Evolutionary conservation across 2,888 invertebrate species (phyloP), one percentile per base, ranked within the genome.

Genomic region (Ferdinandea cuprea): DNA sequence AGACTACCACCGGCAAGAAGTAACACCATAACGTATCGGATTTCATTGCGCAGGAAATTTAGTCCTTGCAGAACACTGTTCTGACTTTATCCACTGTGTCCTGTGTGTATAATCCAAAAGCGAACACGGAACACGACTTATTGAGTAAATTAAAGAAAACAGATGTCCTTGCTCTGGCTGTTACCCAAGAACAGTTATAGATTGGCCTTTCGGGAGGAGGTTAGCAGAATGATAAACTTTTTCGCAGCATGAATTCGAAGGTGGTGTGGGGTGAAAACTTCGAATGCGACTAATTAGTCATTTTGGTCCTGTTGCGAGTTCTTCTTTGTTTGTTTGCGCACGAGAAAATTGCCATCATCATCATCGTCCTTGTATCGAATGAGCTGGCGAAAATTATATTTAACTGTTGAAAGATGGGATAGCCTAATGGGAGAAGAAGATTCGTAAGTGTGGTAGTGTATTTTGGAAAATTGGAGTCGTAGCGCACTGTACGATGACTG

Each of bases 111-210:
- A 37, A 54, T 30, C 37, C 21, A 66, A 54, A 72, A 37, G 44
- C 46, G 44, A 78, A 48, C 54, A 56, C 32, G 25, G 42, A 72
- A 32, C 25, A 25, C 28, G 72, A 66, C 68, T 83, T 83, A 83
- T 83, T 78, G 78, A 72, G 83, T 73, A 78, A 68, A 83, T 83
- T 83, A 78, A 63, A 59, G 50, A 66, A 68, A 78, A 81, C 81
- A 77, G 77, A 81, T 81, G 81, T 77, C 77, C 77, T 72, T 71
- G 76, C 42, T 9, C 0, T 44, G 44, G 50, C 48, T 71, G 48
- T 56, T 58, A 59, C 65, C 59, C 65, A 19, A 30, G 40, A 66
- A 37, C 56, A 35, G 50, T 65, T 52, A 61, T 66, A 48, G 69
- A 80, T 80, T 74, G 61, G 30, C 44, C 44, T 42, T 44, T 25